phyloP scores from a whole-genome alignment of 2,797 vertebrate genomes.

The Phoxinus dragarum region DNA sequence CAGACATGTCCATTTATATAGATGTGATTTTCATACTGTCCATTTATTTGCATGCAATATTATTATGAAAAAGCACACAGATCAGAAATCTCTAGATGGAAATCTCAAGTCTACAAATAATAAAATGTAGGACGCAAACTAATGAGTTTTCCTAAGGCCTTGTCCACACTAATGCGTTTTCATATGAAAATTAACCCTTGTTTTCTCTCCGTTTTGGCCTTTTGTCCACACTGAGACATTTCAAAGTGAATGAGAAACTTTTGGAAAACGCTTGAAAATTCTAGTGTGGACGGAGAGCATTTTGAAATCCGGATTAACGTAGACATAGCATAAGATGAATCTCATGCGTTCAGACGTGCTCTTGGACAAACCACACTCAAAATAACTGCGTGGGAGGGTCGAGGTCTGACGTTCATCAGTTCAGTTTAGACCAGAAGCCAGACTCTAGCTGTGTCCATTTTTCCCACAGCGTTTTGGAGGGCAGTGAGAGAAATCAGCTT shows the following conservation, averaged over 20 bases:
- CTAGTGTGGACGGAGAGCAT: too few relatives aligned
- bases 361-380: conserved; percentile 4
- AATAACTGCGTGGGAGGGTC: conserved; percentile 3
- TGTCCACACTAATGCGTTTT: too few relatives aligned
- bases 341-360: conserved; percentile 22
- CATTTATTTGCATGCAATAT: conserved; percentile 16
- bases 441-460: conserved; percentile 52
- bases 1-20: neutral
- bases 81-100: neutral
- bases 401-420: conserved; percentile 32
- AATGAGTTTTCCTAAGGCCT: conserved; percentile 11
- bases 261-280: too few relatives aligned
- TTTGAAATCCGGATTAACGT: too few relatives aligned
- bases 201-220: too few relatives aligned
- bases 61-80: neutral
- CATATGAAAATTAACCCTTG: too few relatives aligned
- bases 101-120: conserved; percentile 12
- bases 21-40: neutral
- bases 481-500: conserved; percentile 53
- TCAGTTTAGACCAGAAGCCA: conserved; percentile 55
- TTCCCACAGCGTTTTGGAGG: conserved; percentile 60
- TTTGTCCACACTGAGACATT: too few relatives aligned
- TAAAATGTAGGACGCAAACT: neutral
- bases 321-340: neutral
- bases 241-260: too few relatives aligned